Percentiles rank a stretch among this genome's conserved stretches.
Conservation (phyloP, 2,113 vertebrate species). For the Prionailurus viverrinus region DNA sequence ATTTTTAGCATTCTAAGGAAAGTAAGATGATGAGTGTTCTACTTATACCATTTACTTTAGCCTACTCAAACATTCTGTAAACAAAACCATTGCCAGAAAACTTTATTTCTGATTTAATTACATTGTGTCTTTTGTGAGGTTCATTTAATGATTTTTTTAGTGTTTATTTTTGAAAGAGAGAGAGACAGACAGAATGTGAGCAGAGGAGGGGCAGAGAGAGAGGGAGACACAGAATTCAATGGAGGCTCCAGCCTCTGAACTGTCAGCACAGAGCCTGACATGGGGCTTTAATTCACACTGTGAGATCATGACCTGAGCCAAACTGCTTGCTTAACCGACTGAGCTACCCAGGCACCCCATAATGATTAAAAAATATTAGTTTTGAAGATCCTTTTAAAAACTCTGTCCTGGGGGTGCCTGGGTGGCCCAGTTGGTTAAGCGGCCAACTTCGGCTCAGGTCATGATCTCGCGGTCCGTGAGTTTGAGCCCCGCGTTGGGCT, state of each 20-base stretch:
- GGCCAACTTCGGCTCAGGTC: too few species aligned
- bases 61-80: neutral
- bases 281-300: too few species aligned
- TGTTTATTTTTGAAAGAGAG: too few species aligned
- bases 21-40: neutral
- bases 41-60: neutral
- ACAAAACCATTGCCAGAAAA: neutral
- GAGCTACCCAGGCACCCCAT: neutral
- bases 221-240: too few species aligned
- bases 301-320: too few species aligned
- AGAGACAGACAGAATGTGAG: too few species aligned
- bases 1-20: neutral
- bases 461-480: too few species aligned
- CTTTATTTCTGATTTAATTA: constrained; percentile 48
- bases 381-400: neutral
- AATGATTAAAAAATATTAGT: neutral
- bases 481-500: rapidly evolving
- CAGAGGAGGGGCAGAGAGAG: too few species aligned
- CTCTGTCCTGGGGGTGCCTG: neutral
- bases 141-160: neutral
- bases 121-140: neutral
- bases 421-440: too few species aligned
- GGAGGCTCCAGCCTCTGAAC: too few species aligned
- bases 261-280: too few species aligned
- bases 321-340: too few species aligned